Evolutionary conservation across 2,888 invertebrate species (phyloP).

Genomic region (Brachylomia viminalis): DNA sequence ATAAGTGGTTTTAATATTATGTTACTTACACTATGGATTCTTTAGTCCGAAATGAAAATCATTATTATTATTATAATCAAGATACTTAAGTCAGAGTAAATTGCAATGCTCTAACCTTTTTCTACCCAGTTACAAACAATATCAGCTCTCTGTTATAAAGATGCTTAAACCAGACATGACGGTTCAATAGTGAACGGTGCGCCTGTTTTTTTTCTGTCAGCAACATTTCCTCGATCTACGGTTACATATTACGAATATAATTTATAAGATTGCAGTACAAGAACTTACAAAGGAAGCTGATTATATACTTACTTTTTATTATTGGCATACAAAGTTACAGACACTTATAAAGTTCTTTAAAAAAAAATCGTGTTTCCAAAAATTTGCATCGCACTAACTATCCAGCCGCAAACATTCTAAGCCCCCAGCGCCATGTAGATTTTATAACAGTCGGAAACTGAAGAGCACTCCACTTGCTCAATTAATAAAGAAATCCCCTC

Average conservation of each 20-base stretch:
- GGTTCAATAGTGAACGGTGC: neutral
- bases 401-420: slow-evolving; percentile 48
- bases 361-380: neutral
- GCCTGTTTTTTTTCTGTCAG: neutral
- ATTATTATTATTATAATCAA: too few species aligned
- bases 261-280: neutral
- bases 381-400: neutral
- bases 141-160: neutral
- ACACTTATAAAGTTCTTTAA: neutral
- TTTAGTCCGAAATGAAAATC: too few species aligned
- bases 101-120: neutral
- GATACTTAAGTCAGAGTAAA: neutral
- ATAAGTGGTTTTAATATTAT: too few species aligned
- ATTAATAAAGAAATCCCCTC: slow-evolving; percentile 76
- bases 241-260: too few species aligned
- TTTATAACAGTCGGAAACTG: slow-evolving; percentile 73
- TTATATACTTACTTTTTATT: neutral
- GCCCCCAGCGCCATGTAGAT: slow-evolving; percentile 66
- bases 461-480: slow-evolving; percentile 75
- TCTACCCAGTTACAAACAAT: too few species aligned
- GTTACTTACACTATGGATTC: too few species aligned
- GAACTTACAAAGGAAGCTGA: neutral
- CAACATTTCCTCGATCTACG: neutral
- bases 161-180: neutral
- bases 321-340: neutral